Conservation (phyloP, 2,797 vertebrate species). For the Poeciliopsis infans region DNA sequence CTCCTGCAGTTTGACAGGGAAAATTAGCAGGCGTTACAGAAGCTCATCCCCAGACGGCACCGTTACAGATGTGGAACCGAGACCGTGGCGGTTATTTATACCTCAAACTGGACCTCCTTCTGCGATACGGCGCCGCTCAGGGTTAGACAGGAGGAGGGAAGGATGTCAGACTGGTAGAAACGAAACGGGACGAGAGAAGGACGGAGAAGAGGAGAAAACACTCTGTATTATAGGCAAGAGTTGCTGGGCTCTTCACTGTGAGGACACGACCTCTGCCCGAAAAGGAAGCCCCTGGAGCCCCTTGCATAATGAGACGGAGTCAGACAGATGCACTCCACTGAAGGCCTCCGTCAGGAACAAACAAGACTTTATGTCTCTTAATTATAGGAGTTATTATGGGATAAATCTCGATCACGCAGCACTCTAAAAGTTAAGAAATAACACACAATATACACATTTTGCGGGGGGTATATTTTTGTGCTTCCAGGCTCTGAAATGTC, state of each 20-base stretch:
- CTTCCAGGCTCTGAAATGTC: background rate
- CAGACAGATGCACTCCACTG: slow-evolving; percentile 44
- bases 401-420: background rate
- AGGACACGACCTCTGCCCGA: slow-evolving; percentile 61
- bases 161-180: slow-evolving; percentile 34
- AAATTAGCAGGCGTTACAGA: slow-evolving; percentile 49
- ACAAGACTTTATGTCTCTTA: slow-evolving; percentile 3
- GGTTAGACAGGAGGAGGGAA: slow-evolving; percentile 43
- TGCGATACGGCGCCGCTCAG: slow-evolving; percentile 31
- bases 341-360: slow-evolving; percentile 48
- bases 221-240: slow-evolving; percentile 8
- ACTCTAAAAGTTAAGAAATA: background rate
- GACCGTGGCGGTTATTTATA: slow-evolving; percentile 67
- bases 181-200: background rate
- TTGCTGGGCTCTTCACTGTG: slow-evolving; percentile 25
- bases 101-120: slow-evolving; percentile 54
- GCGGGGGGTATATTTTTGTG: background rate
- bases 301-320: slow-evolving; percentile 49
- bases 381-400: slow-evolving; percentile 8
- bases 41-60: slow-evolving; percentile 24
- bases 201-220: slow-evolving; percentile 21
- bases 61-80: slow-evolving; percentile 44
- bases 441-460: background rate
- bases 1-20: slow-evolving; percentile 60
- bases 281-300: slow-evolving; percentile 28